Evolutionary conservation across 2,113 vertebrate species (phyloP).

Genomic region (Psephotus haematonotus): DNA sequence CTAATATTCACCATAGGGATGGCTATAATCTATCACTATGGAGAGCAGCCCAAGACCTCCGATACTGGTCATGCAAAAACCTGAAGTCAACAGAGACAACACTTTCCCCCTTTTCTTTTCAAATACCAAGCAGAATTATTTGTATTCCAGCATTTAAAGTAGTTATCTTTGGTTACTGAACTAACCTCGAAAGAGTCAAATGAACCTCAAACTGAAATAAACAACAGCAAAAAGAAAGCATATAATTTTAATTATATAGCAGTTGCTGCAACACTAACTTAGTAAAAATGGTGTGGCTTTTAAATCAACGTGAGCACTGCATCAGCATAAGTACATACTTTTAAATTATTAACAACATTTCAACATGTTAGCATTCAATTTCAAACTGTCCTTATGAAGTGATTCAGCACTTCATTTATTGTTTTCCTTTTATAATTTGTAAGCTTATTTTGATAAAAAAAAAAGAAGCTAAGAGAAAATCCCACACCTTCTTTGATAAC

Average conservation of each 20-base stretch:
- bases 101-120: background rate
- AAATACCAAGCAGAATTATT: background rate
- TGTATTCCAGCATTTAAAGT: background rate
- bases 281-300: background rate
- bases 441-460: background rate
- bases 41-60: background rate
- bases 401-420: background rate
- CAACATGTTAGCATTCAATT: background rate
- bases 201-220: background rate
- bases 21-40: background rate
- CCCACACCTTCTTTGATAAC: conserved; percentile 96
- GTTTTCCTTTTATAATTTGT: background rate
- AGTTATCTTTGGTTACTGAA: background rate
- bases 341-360: background rate
- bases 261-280: background rate
- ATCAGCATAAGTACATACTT: background rate
- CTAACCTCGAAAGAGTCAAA: background rate
- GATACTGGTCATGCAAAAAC: background rate
- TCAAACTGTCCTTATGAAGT: background rate
- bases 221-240: background rate
- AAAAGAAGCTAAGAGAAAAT: background rate
- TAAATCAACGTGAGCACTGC: background rate
- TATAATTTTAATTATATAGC: background rate
- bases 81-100: background rate
- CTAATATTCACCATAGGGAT: background rate